Base-by-base conservation (phyloP, 2,888 invertebrate species). In the Ennomos fuscantarius region DNA sequence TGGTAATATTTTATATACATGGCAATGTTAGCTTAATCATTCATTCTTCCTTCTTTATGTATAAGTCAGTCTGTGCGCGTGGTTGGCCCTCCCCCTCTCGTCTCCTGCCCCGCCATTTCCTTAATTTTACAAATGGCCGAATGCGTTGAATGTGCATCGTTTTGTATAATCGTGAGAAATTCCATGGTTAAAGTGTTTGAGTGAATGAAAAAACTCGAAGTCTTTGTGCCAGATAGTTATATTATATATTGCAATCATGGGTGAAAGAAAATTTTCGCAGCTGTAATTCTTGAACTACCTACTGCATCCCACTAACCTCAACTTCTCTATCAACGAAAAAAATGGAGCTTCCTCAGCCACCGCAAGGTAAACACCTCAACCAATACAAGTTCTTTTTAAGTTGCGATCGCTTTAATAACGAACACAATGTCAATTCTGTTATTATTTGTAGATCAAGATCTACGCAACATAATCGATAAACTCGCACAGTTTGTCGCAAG, bases 401-500 rank as follows among this genome's bases (percentile, higher is more conserved):
- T 15, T 40, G 11, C 39, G 9, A 33, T 49, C 9, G 11, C 31
- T 2, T 34, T 35, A 33, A n/a, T 50, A 33, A 45, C 31, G 24
- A 42, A 24, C 48, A 49, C 24, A 40, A 24, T 48, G 11, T 39
- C 32, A 40, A 47, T 41, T 9, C 15, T 34, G 13, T 42, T 59
- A 11, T 31, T 56, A 61, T 56, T 89, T 93, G 66, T 84, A 96
- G 99, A 99, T 94, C 96, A 96, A 79, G 98, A 99, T 84, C 94
- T 99, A 78, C 95, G 97, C 81, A 99, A 98, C 93, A 99, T 99
- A 80, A 99, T 99, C 79, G 99, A 99, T 93, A 99, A 99, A 93
- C 93, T 99, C 75, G 99, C 99, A 10, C 98, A 98, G 89, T 99
- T 99, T 94, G 99, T 99, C 69, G 99, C 99, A 59, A 93, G 99